Percentiles rank a stretch among this genome's conserved stretches.
phyloP scores from a whole-genome alignment of 2,797 vertebrate genomes.

The Cuniculus paca region DNA sequence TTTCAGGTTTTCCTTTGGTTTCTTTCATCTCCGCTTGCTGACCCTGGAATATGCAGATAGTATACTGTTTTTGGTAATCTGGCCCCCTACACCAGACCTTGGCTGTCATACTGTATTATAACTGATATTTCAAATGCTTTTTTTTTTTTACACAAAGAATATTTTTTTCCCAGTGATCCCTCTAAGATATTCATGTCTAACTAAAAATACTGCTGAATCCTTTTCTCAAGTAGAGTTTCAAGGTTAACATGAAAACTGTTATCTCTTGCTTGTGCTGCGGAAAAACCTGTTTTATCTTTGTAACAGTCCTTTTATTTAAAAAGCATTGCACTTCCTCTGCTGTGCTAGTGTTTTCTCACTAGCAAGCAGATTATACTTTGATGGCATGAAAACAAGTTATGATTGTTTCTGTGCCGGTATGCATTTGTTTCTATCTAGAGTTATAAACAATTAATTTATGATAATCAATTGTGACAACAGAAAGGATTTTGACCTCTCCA shows the following conservation, averaged over 20 bases:
- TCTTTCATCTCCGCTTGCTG: slow-evolving; percentile 73
- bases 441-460: slow-evolving; percentile 81
- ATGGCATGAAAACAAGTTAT: slow-evolving; percentile 78
- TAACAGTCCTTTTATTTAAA: slow-evolving; percentile 73
- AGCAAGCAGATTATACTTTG: slow-evolving; percentile 21
- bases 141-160: slow-evolving; percentile 16
- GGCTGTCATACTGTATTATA: slow-evolving; percentile 70
- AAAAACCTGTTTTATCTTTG: slow-evolving; percentile 78
- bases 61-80: slow-evolving; percentile 56
- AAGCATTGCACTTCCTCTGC: slow-evolving; percentile 42
- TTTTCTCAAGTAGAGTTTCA: slow-evolving; percentile 56
- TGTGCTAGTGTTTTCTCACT: slow-evolving; percentile 25
- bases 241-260: slow-evolving; percentile 75
- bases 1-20: slow-evolving; percentile 66
- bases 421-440: slow-evolving; percentile 84
- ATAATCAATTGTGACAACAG: slow-evolving; percentile 77
- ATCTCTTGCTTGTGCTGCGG: slow-evolving; percentile 71
- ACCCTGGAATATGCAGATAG: slow-evolving; percentile 58
- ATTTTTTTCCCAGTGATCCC: slow-evolving; percentile 53
- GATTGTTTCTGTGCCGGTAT: slow-evolving; percentile 78
- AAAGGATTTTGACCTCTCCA: slow-evolving; percentile 72
- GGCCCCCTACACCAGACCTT: slow-evolving; percentile 42
- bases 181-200: slow-evolving; percentile 80
- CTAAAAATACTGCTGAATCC: slow-evolving; percentile 72
- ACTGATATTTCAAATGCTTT: slow-evolving; percentile 57